Base-by-base conservation (phyloP, 2,797 vertebrate species). In the Geotrypetes seraphini region DNA sequence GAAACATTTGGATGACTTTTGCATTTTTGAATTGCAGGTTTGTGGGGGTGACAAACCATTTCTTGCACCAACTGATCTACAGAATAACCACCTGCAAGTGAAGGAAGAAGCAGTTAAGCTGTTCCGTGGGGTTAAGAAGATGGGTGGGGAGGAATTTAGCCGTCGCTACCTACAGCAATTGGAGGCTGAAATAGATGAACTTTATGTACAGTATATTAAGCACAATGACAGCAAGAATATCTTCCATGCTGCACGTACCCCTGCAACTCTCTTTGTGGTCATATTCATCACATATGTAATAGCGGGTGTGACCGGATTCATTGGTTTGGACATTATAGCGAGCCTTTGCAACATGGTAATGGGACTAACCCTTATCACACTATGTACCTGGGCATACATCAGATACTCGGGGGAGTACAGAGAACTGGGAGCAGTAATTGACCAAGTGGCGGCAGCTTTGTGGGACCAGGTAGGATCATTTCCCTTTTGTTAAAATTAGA, bases 151-250 rank as follows among this genome's bases (percentile, higher is more conserved):
- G 62, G 96, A 98, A 53, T 99, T 98, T 69, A 98, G 95, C 75
- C 88, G 93, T 1, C 87, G 92, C 22, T 99, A 98, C 84, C 81
- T 97, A 57, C 88, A 89, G 64, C 94, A 98, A 68, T 75, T 99
- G 76, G 91, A 97, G 67, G 73, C 56, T 1, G 96, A 99, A 54
- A 79, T 98, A 4, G 92, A 97, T 9, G 93, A 97, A 83, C 84
- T 96, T 31, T 99, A 95, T 31, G 77, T 96, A 56, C 93, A 99
- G 73, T 99, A 96, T 63, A 94, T 98, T 81, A 98, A 99, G 60
- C 96, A 99, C 89, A 99, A 98, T 31, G 96, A 99, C 75, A 96
- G 92, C 86, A 99, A 99, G 82, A 99, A 99, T 79, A 99, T 99
- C 86, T 99, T 99, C 83, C 96, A 99, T 1, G 93, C 96, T 0